Evolutionary conservation across 2,113 vertebrate species (phyloP).

Genomic region (Montifringilla adamsi): DNA sequence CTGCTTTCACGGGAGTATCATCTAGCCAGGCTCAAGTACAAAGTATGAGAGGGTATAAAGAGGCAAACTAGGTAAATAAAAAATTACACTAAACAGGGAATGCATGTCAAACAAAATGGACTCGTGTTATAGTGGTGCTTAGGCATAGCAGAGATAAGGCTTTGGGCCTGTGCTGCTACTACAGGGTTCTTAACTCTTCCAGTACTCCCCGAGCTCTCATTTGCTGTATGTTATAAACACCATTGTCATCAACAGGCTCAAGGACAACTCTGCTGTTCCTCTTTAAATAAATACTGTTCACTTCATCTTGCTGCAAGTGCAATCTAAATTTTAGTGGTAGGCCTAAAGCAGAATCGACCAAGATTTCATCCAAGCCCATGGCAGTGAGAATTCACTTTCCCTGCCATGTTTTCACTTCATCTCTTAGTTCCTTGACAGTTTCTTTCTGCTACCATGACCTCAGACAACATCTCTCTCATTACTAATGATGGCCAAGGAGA

Average conservation of each 20-base stretch:
- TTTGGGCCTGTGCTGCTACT: background rate
- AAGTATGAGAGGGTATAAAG: background rate
- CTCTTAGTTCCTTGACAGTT: background rate
- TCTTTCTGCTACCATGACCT: background rate
- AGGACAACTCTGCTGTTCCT: background rate
- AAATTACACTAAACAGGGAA: background rate
- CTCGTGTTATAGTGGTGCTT: background rate
- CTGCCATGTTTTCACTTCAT: background rate
- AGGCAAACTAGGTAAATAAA: background rate
- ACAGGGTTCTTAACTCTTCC: background rate
- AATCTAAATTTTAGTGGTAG: background rate
- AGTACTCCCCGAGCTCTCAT: background rate
- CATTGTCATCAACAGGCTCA: background rate
- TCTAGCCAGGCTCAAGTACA: background rate
- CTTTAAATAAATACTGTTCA: background rate
- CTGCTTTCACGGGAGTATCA: background rate
- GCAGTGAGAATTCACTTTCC: background rate
- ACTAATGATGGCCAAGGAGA: background rate
- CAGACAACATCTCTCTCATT: background rate
- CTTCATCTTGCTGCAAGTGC: background rate
- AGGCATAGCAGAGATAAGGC: background rate
- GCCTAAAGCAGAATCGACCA: background rate
- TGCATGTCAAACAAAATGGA: background rate
- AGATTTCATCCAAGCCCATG: background rate
- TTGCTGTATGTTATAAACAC: background rate